Conservation (phyloP, 2,888 invertebrate genomes). For the Phyto melanocephala region DNA sequence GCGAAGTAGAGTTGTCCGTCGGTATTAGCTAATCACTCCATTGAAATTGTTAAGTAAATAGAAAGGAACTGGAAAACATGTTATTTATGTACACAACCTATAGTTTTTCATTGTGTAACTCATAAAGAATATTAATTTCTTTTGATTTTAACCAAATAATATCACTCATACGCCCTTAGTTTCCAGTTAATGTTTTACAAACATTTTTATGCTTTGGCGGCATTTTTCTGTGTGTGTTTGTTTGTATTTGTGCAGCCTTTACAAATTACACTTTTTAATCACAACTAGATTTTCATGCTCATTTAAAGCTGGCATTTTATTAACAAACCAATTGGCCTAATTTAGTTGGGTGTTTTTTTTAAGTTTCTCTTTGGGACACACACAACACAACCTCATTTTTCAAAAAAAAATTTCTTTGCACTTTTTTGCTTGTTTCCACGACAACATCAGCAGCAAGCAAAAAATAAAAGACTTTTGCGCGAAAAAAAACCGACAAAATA, state of each 20-base stretch:
- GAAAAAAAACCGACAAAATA: background rate
- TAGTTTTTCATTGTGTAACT: too few species aligned
- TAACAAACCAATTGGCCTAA: constrained; percentile 63
- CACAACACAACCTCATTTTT: background rate
- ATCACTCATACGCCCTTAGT: background rate
- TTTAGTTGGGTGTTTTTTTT: constrained; percentile 29
- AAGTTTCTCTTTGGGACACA: background rate
- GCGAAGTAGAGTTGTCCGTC: too few species aligned
- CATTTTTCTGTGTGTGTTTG: too few species aligned
- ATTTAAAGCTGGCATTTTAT: constrained; percentile 26
- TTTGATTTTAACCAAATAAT: background rate
- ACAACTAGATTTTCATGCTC: constrained; percentile 8
- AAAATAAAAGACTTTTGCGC: constrained; percentile 17
- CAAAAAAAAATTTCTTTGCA: background rate
- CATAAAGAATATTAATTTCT: too few species aligned
- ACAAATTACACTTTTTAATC: too few species aligned
- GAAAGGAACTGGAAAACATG: too few species aligned
- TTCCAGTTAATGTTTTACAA: too few species aligned
- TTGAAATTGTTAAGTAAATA: too few species aligned
- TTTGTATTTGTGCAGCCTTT: too few species aligned
- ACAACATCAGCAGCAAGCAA: background rate
- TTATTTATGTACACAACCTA: too few species aligned
- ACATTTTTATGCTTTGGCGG: too few species aligned
- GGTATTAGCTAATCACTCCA: too few species aligned
- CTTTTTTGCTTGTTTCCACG: background rate